Evolutionary conservation across 1,140 invertebrate genomes (phyloP), one percentile per base, ranked within the genome.

Genomic region (Cyclina sinensis): DNA sequence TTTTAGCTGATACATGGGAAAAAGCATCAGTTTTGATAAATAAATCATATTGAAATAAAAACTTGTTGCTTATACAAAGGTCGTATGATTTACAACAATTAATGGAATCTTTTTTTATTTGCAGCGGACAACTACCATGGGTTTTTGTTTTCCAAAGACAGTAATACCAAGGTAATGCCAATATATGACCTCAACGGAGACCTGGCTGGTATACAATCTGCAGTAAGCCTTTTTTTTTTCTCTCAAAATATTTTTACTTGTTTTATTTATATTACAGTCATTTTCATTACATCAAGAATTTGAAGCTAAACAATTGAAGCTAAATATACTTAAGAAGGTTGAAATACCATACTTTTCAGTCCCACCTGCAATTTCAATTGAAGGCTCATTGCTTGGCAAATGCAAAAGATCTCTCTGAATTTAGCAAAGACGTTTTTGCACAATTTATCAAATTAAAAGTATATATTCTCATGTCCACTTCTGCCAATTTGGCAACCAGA

Each of bases 111-210:
- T 79, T 73, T 39, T 87, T 51, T 54, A 18, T 37, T 88, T 88
- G 27, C 86, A 88, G 86, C 86, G 16, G 62, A 88, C 37, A 59
- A 74, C 57, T 88, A 88, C 68, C 86, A 88, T 83, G 86, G 86
- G n/a, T 88, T 88, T 73, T 48, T 88, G 21, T 88, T 88, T 57
- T 39, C 21, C 16, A 80, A 73, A 32, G 79, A 73, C 39, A 78
- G 54, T 21, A 81, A 88, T 27, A 88, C 51, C 14, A 88, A 83
- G 18, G 70, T 65, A 2, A 88, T 88, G 79, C 86, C 86, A 46
- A 82, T 88, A 9, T 88, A 88, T 62, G 86, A 88, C 35, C 51
- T 88, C 4, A 83, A 88, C 24, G 86, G 86, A 21, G 59, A 76
- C 39, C 46, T 82, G 16, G 86, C 86, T 21, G 79, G 86, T 14